Base-by-base conservation (phyloP, 2,797 vertebrate species). In the Rhabdophis nuchalis region DNA sequence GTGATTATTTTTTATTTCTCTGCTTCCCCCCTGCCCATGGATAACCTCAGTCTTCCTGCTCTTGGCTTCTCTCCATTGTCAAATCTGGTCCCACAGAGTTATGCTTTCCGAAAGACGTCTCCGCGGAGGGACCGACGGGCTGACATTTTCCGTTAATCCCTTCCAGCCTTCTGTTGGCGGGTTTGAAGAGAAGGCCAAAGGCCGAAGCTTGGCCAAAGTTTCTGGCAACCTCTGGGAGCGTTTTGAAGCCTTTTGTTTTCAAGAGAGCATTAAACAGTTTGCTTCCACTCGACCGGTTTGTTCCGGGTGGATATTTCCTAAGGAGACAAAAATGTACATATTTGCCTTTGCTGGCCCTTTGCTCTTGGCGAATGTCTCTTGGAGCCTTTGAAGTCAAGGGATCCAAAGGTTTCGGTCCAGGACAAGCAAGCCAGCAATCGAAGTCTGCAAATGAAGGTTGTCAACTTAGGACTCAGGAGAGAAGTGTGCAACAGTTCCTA, bases 281-380 rank as follows among this genome's bases (percentile, higher is more conserved):
- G 41, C 41, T 86, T 87, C 86, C 85, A 46, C 68, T 64, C 29
- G 54, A 88, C 6, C 57, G 41, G 56, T 91, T 88, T 93, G 92
- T 85, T 46, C 57, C 57, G 91, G 46, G 72, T 53, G 92, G 13
- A 94, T 87, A 93, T 91, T 93, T 86, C 82, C 91, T 94, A 95
- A 94, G 2, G 36, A 94, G 93, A 85, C 0, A 0, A 86, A 86
- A 1, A 0, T 0, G 0, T 87, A 60, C 64, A 0, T 0, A 61
- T 60, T 12, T 61, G 36, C 91, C 89, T 91, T 61, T 6, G 32
- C n/a, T 36, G 90, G 23, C 46, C 90, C 93, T 90, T 2, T 25
- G 9, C 29, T 68, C 16, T 91, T 72, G 41, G 60, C 23, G 27
- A n/a, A 36, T 27, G 20, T 60, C 41, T 85, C 87, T n/a, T n/a